A percentile compares a stretch with the other conserved stretches of the same genome.
Evolutionary conservation across 1,140 invertebrate species (phyloP).

Genomic region (Lucilia cuprina): DNA sequence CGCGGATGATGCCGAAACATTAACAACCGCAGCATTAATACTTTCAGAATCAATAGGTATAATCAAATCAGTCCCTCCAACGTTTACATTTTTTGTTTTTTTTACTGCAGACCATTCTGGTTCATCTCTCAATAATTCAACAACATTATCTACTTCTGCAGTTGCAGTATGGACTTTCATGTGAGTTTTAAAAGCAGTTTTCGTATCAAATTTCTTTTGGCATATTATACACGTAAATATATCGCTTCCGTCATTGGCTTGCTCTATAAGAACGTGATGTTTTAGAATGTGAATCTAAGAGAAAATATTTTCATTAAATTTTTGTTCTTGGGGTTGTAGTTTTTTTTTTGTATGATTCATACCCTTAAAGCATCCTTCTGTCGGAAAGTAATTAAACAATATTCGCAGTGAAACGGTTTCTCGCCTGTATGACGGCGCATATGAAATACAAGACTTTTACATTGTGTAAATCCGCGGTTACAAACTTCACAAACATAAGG

Average conservation of each 20-base stretch:
- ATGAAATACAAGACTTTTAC: conserved; percentile 43
- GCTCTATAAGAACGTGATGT: conserved; percentile 45
- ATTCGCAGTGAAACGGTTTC: conserved; percentile 63
- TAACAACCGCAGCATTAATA: background rate
- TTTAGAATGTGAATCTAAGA: conserved; percentile 57
- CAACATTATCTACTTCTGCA: background rate
- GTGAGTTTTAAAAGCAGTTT: conserved; percentile 30
- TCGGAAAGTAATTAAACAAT: conserved; percentile 50
- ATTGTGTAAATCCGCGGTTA: conserved; percentile 53
- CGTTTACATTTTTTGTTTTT: background rate
- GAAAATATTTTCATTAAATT: background rate
- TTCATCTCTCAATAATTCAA: background rate
- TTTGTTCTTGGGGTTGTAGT: background rate
- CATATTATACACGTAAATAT: conserved; percentile 57
- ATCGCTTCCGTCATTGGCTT: background rate
- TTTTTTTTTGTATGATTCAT: background rate
- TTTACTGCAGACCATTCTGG: background rate
- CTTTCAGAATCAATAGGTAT: background rate
- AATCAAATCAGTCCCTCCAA: background rate
- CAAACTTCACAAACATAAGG: conserved; percentile 56
- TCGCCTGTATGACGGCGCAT: conserved; percentile 56
- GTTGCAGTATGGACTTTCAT: conserved; percentile 37
- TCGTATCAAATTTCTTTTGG: conserved; percentile 53
- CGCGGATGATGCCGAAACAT: conserved; percentile 29
- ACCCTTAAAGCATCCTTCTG: conserved; percentile 45